phyloP scores from a whole-genome alignment of 2,113 vertebrate species.

The Turdus rufiventris region DNA sequence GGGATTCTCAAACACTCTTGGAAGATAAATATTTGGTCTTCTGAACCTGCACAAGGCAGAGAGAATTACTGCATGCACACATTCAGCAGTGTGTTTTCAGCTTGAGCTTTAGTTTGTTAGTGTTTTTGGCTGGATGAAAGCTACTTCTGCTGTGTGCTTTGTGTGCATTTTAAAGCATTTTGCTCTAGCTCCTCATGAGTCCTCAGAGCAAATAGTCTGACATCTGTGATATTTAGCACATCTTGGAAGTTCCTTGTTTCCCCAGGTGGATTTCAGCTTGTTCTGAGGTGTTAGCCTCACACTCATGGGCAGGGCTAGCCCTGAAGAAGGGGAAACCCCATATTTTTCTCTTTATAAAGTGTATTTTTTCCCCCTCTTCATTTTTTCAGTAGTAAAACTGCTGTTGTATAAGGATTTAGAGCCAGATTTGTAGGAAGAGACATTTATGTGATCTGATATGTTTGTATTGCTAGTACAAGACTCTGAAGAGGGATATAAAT shows the following conservation, averaged over 20 bases:
- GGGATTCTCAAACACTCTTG: background rate
- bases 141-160: background rate
- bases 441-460: background rate
- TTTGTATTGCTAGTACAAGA: background rate
- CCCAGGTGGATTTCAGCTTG: background rate
- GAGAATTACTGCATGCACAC: background rate
- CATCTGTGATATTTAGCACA: background rate
- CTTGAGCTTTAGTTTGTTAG: background rate
- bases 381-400: background rate
- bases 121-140: background rate
- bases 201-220: background rate
- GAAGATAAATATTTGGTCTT: background rate
- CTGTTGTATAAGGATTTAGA: background rate
- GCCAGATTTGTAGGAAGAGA: background rate
- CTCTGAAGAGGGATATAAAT: background rate
- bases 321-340: background rate
- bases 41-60: background rate
- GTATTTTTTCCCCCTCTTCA: fast-evolving
- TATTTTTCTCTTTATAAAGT: background rate
- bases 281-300: background rate
- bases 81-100: background rate
- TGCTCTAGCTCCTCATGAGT: background rate
- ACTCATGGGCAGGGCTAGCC: background rate
- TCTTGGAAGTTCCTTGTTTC: background rate
- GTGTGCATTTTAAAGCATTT: background rate